Percentiles rank a stretch among this genome's conserved stretches.
Conservation (phyloP, 1,140 invertebrate species). For the Tetraneura akinire region DNA sequence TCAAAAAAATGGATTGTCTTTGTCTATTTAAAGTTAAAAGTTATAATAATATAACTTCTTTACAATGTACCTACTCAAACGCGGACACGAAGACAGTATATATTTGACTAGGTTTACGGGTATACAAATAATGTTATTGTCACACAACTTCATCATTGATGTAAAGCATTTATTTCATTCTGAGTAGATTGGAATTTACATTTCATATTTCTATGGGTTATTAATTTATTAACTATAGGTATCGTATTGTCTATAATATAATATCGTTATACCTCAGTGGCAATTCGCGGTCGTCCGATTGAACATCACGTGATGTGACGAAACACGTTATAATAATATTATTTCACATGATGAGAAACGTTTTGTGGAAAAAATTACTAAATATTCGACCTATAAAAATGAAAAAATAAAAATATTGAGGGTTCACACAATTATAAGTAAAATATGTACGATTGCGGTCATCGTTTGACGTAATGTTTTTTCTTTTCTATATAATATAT, state of each 20-base stretch:
- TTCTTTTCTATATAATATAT: neutral
- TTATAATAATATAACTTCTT: too few relatives aligned
- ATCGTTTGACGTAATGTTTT: conserved; percentile 5
- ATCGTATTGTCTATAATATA: neutral
- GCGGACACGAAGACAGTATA: neutral
- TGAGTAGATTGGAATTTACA: too few relatives aligned
- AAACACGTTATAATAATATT: too few relatives aligned
- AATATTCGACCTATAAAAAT: conserved; percentile 25
- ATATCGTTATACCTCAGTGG: too few relatives aligned
- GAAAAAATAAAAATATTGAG: neutral
- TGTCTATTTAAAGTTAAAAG: too few relatives aligned
- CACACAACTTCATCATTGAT: too few relatives aligned
- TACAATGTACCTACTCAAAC: too few relatives aligned
- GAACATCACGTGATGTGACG: neutral
- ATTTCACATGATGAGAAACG: neutral
- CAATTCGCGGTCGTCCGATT: neutral
- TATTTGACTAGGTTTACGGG: neutral
- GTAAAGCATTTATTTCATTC: too few relatives aligned
- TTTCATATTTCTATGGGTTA: too few relatives aligned
- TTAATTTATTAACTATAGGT: too few relatives aligned
- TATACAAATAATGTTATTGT: too few relatives aligned
- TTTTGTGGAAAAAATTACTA: neutral
- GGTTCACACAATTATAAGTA: neutral
- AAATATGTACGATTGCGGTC: conserved; percentile 8
- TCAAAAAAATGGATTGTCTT: neutral